Evolutionary conservation across 2,888 invertebrate genomes (phyloP), one percentile per base, ranked within the genome.

Genomic region (Torymus auratus): DNA sequence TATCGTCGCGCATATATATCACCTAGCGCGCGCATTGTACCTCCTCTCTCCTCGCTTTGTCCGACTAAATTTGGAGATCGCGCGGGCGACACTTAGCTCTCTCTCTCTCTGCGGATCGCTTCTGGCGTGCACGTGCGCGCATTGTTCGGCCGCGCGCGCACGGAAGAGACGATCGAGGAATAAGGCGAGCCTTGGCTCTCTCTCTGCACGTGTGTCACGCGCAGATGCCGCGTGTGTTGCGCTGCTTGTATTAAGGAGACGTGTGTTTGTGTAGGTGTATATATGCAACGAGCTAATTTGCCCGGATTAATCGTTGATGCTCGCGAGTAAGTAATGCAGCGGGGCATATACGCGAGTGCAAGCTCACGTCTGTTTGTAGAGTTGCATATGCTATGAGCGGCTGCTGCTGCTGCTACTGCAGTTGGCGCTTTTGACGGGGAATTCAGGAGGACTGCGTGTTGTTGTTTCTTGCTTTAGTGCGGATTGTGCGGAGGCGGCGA

Each of bases 291-390:
- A 53, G 60, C 55, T 65, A 61, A 61, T 72, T 62, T 62, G 62
- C 53, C 52, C 53, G 62, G 72, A 72, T 72, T 72, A 72, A 72
- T 72, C 62, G 72, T 14, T 53, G 50, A 52, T 62, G 12, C 2
- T 41, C 41, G 41, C 41, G n/a, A 23, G 14, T 10, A 17, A 60
- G 41, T 41, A 41, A 41, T 41, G 41, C 41, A 41, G 41, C 41
- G 7, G 41, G 41, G 41, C 41, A 41, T 41, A 41, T 7, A 7
- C 41, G 15, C 28, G 7, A 17, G 70, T 20, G 15, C 7, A 14
- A 41, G 41, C 41, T 41, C 23, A 55, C 11, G 52, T 7, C 65
- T 65, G 17, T 65, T 17, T 50, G 65, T 52, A 14, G 41, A 41
- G 61, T 64, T 65, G 13, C 41, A 41, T 41, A 41, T 41, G 41